Conservation (phyloP, 1,140 invertebrate species). For the Manduca sexta region DNA sequence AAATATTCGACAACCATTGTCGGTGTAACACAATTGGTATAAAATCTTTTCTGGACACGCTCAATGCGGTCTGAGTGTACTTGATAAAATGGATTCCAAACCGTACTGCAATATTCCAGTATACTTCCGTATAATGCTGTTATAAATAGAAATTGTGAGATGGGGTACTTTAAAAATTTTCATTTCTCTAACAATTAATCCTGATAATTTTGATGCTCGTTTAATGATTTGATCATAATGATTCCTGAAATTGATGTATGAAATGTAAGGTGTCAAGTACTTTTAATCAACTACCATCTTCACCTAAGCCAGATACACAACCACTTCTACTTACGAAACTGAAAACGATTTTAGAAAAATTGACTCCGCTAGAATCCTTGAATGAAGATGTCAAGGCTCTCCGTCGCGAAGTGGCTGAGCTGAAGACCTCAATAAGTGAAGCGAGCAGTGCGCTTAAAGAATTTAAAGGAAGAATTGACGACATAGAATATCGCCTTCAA, state of each 20-base stretch:
- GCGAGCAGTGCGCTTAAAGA: background rate
- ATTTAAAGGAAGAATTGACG: background rate
- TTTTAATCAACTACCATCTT: background rate
- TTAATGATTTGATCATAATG: too few relatives aligned
- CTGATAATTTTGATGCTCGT: too few relatives aligned
- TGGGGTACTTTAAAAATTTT: too few relatives aligned
- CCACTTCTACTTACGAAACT: background rate
- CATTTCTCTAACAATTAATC: too few relatives aligned
- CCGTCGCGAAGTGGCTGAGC: background rate
- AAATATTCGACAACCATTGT: too few relatives aligned
- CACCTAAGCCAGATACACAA: background rate
- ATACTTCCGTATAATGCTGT: too few relatives aligned
- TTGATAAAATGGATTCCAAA: too few relatives aligned
- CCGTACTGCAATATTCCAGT: too few relatives aligned
- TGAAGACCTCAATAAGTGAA: background rate
- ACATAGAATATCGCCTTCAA: background rate
- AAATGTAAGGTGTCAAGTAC: constrained; percentile 2
- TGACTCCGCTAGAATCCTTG: constrained; percentile 1
- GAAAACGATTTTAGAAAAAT: background rate
- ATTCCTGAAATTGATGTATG: background rate
- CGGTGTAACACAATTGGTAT: too few relatives aligned
- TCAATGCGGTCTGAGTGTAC: too few relatives aligned
- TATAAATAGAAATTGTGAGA: too few relatives aligned
- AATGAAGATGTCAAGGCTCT: constrained; percentile 4
- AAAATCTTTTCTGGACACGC: too few relatives aligned